Conservation (phyloP, 2,888 invertebrate genomes). For the Synergus itoensis region DNA sequence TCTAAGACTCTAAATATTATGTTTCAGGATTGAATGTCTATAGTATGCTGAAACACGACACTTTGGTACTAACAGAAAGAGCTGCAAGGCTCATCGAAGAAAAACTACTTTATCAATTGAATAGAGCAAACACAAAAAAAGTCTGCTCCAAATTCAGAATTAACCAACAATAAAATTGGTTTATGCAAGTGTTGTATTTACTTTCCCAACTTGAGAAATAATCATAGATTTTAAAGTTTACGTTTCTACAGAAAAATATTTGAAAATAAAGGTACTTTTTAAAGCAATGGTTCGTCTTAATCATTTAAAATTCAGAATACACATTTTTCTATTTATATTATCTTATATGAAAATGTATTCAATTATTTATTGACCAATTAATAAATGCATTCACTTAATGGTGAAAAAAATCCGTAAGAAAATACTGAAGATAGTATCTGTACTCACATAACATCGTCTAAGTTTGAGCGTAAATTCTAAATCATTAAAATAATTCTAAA, state of each 20-base stretch:
- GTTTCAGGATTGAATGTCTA: conserved; percentile 89
- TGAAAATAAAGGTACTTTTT: background rate
- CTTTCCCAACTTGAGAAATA: conserved; percentile 27
- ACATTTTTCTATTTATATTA: background rate
- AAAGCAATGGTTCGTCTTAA: background rate
- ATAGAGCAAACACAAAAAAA: conserved; percentile 80
- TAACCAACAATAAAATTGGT: conserved; percentile 80
- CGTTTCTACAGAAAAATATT: background rate
- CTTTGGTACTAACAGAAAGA: conserved; percentile 90
- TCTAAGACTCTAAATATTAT: conserved; percentile 22
- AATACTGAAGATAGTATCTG: conserved; percentile 9
- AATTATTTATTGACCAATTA: background rate
- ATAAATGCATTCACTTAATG: background rate
- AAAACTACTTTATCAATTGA: conserved; percentile 84
- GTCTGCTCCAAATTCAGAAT: conserved; percentile 80
- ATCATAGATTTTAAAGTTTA: conserved; percentile 25
- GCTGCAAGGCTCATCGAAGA: conserved; percentile 93
- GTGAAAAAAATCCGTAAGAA: background rate
- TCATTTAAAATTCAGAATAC: background rate
- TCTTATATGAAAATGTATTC: background rate
- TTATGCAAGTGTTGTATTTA: conserved; percentile 14
- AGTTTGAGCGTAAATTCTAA: conserved; percentile 17
- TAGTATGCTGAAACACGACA: conserved; percentile 98
- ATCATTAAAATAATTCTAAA: conserved; percentile 3
- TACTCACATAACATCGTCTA: background rate